A percentile compares a stretch with the other conserved stretches of the same genome.
phyloP scores from a whole-genome alignment of 2,113 vertebrate genomes.

The Hiodon alosoides region DNA sequence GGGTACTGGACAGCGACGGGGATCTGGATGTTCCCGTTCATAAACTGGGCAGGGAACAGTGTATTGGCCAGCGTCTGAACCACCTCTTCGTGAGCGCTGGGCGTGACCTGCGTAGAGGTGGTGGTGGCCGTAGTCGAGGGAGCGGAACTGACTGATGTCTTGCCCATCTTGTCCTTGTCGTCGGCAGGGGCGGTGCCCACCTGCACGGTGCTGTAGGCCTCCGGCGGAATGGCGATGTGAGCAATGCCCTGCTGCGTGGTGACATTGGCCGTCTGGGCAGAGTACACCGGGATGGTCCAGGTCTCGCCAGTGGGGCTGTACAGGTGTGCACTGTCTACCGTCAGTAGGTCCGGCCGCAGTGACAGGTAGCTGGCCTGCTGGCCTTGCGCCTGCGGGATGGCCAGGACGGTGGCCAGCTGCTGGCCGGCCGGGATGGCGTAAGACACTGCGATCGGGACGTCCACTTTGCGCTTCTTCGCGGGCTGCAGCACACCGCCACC shows the following conservation, averaged over 20 bases:
- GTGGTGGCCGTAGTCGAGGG: constrained; percentile 31
- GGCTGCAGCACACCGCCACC: constrained; percentile 85
- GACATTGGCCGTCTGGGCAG: constrained; percentile 50
- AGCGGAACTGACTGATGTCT: constrained; percentile 37
- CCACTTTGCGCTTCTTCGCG: constrained; percentile 97
- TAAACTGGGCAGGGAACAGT: constrained; percentile 89
- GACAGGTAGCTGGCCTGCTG: constrained; percentile 93
- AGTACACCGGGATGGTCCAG: constrained; percentile 98
- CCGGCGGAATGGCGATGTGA: constrained; percentile 94
- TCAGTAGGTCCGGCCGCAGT: constrained; percentile 90
- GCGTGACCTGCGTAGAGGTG: constrained; percentile 38
- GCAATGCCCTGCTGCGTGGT: constrained; percentile 90
- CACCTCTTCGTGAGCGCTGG: constrained; percentile 85
- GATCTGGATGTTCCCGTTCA: constrained; percentile 99
- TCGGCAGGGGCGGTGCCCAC: constrained; percentile 55
- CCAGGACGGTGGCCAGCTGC: constrained; percentile 89
- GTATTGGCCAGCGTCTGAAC: constrained; percentile 77
- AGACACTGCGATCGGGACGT: constrained; percentile 89
- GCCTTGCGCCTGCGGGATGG: constrained; percentile 91
- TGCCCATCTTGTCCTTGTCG: constrained; percentile 78
- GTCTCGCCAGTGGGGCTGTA: constrained; percentile 96
- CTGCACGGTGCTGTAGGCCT: constrained; percentile 89
- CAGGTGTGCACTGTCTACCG: constrained; percentile 93
- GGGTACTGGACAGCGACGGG: constrained; percentile 97
- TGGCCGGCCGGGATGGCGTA: constrained; percentile 87